Conservation (phyloP, 2,113 vertebrate genomes). For the Antigone vipio region DNA sequence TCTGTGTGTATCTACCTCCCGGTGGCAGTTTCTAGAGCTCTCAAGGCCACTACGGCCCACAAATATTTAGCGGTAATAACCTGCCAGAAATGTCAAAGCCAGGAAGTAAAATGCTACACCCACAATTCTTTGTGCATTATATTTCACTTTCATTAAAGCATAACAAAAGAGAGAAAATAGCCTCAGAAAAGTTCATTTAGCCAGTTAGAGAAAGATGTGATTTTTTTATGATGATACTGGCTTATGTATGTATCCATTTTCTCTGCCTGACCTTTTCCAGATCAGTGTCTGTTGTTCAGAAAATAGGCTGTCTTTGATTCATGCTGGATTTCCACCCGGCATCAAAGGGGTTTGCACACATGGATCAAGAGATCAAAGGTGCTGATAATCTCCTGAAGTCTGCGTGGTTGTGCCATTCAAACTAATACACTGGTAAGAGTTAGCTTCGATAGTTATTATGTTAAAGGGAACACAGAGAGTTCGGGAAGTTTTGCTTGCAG, state of each 20-base stretch:
- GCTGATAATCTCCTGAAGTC: not conserved
- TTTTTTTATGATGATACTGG: not conserved
- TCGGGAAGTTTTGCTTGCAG: not conserved
- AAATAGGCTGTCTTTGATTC: not conserved
- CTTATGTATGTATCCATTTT: not conserved
- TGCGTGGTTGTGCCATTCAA: not conserved
- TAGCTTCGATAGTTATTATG: accelerated
- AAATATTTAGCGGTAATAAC: constrained; percentile 4
- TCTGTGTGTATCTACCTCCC: not conserved
- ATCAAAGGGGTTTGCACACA: not conserved
- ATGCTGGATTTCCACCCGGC: not conserved
- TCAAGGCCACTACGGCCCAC: not conserved
- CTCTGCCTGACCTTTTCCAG: constrained; percentile 33
- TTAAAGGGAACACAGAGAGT: not conserved
- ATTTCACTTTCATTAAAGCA: not conserved
- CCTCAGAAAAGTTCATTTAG: not conserved
- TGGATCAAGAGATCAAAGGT: not conserved
- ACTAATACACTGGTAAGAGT: not conserved
- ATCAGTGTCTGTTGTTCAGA: not conserved
- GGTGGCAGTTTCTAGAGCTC: not conserved
- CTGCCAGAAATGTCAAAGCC: constrained; percentile 27
- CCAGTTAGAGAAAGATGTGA: not conserved
- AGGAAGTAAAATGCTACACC: constrained; percentile 30
- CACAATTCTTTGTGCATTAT: not conserved
- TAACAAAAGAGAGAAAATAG: constrained; percentile 8